A percentile compares a stretch with the other conserved stretches of the same genome.
These are phyloP conservation scores for Sussaba pulchella DNA, from an alignment of 2,888 invertebrate genomes.

Conservation along the genomic window DNA sequence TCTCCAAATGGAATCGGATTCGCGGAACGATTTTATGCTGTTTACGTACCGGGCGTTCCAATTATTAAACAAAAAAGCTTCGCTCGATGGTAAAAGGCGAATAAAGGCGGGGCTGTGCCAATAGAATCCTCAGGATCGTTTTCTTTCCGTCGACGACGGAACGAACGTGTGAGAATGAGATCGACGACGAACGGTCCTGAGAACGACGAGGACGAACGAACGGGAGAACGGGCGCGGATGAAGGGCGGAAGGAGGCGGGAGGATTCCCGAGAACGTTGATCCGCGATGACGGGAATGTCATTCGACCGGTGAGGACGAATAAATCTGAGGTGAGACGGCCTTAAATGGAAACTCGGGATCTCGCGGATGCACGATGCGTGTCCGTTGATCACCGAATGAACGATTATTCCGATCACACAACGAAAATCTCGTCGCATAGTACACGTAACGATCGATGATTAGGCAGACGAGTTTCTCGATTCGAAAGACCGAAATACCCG, in stretches of 20 bases:
- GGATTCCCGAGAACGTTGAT: constrained; percentile 77
- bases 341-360: constrained; percentile 70
- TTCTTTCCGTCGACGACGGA: constrained; percentile 64
- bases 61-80: constrained; percentile 78
- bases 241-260: constrained; percentile 57
- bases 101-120: constrained; percentile 55
- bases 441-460: constrained; percentile 56
- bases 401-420: constrained; percentile 65
- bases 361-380: constrained; percentile 48
- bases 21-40: constrained; percentile 75
- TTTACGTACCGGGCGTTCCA: constrained; percentile 78
- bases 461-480: constrained; percentile 45
- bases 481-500: constrained; percentile 34
- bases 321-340: constrained; percentile 72
- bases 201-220: constrained; percentile 28
- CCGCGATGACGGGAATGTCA: constrained; percentile 79
- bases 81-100: constrained; percentile 63
- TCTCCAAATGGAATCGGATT: constrained; percentile 77
- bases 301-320: constrained; percentile 73
- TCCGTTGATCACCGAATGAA: constrained; percentile 61
- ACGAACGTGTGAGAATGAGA: too few relatives aligned
- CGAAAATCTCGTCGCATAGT: constrained; percentile 45
- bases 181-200: constrained; percentile 58
- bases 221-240: constrained; percentile 35
- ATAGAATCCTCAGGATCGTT: constrained; percentile 45